phyloP scores from a whole-genome alignment of 2,888 invertebrate genomes.

The Lepidocyrtinus sp. region DNA sequence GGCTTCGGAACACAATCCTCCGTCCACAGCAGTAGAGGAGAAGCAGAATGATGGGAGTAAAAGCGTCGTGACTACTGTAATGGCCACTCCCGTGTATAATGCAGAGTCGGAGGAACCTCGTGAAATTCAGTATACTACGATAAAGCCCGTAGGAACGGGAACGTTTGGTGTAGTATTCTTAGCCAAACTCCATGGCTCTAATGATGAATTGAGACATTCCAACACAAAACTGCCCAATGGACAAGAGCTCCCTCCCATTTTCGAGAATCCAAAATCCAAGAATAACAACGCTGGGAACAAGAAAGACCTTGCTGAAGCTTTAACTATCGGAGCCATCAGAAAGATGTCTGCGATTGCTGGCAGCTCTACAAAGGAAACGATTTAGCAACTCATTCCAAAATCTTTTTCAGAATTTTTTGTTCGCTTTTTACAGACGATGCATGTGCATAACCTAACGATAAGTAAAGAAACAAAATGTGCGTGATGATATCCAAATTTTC shows the following conservation, averaged over 20 bases:
- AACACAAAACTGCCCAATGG: constrained; percentile 93
- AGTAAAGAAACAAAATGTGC: neutral
- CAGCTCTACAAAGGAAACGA: neutral
- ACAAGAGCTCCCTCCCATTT: constrained; percentile 93
- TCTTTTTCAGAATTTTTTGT: neutral
- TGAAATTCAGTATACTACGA: constrained; percentile 99
- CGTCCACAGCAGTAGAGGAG: constrained; percentile 13
- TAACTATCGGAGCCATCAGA: neutral
- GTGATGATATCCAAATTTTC: constrained; percentile 2
- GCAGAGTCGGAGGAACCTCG: constrained; percentile 88
- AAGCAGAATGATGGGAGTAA: constrained; percentile 16
- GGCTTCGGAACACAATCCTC: constrained; percentile 18
- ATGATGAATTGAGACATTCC: constrained; percentile 96
- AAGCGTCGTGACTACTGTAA: constrained; percentile 89
- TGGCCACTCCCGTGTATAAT: constrained; percentile 84
- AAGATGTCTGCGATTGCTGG: neutral
- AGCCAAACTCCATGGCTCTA: constrained; percentile 98
- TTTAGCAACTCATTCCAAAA: neutral
- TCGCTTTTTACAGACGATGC: neutral
- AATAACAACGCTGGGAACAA: constrained; percentile 73
- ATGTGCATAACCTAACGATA: too few relatives aligned
- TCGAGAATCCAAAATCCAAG: constrained; percentile 98
- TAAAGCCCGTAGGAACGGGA: constrained; percentile 98
- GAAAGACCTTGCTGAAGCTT: neutral
- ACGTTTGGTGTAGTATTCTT: constrained; percentile 99